Evolutionary conservation across 1,140 invertebrate genomes (phyloP).

Genomic region (Meloidogyne floridensis): DNA sequence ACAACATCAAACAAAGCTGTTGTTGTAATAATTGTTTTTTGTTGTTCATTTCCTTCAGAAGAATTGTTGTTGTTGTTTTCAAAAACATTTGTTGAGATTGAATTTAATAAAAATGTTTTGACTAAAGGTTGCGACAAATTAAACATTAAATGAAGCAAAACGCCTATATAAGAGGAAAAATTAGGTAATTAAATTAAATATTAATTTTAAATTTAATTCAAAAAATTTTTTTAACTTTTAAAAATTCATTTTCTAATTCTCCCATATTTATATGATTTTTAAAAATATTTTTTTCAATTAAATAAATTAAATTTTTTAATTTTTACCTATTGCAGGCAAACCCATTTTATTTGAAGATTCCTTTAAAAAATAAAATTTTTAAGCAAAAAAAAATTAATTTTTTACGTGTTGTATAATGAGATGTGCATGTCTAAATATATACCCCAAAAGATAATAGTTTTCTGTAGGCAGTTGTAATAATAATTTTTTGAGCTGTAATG

Average conservation of each 20-base stretch:
- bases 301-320: no score
- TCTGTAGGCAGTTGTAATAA: slow-evolving; percentile 45
- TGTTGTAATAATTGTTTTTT: neutral
- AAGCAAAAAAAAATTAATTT: neutral
- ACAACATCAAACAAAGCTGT: slow-evolving; percentile 22
- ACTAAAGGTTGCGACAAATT: slow-evolving; percentile 44
- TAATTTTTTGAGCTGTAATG: slow-evolving; percentile 37
- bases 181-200: no score
- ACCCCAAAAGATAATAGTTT: slow-evolving; percentile 55
- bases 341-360: slow-evolving; percentile 56
- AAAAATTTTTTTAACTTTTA: no score
- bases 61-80: neutral
- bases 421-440: slow-evolving; percentile 55
- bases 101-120: slow-evolving; percentile 35
- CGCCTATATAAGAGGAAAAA: no score
- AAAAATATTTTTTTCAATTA: no score
- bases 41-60: neutral
- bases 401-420: slow-evolving; percentile 48
- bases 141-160: slow-evolving; percentile 55
- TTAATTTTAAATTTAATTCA: no score
- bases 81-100: neutral
- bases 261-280: no score
- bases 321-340: slow-evolving; percentile 29
- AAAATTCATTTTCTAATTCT: no score
- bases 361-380: slow-evolving; percentile 38